These are phyloP conservation scores for Sebastiscus tertius DNA, from an alignment of 2,797 vertebrate species.

Conservation along the genomic window DNA sequence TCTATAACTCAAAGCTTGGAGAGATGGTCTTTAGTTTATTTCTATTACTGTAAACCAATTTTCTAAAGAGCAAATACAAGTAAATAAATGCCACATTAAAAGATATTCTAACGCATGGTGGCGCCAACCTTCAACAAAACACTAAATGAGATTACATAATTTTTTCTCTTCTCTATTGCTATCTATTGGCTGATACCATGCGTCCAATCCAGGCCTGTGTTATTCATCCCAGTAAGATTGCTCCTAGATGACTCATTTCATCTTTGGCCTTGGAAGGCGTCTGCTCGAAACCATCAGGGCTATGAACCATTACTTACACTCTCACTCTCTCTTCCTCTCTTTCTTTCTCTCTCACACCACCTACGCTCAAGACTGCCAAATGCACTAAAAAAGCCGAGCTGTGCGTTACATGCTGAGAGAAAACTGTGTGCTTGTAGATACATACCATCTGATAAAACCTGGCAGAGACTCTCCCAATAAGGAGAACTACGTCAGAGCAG, in stretches of 20 bases:
- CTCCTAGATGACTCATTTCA: conserved; percentile 72
- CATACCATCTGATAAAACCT: conserved; percentile 66
- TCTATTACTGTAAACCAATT: neutral
- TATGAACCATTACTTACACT: conserved; percentile 68
- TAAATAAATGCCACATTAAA: neutral
- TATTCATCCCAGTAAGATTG: conserved; percentile 52
- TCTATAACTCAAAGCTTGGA: neutral
- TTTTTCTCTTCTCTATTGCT: conserved; percentile 19
- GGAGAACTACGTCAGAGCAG: conserved; percentile 56
- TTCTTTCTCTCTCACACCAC: conserved; percentile 38
- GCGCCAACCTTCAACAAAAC: conserved; percentile 61
- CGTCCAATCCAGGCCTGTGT: conserved; percentile 43
- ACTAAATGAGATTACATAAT: conserved; percentile 32
- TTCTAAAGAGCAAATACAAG: neutral
- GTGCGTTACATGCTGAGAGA: conserved; percentile 52
- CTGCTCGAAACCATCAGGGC: conserved; percentile 69
- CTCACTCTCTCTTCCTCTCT: conserved; percentile 33
- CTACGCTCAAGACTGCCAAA: conserved; percentile 71
- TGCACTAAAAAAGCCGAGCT: conserved; percentile 64
- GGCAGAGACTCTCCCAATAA: conserved; percentile 53
- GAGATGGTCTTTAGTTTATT: neutral
- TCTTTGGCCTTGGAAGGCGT: conserved; percentile 73
- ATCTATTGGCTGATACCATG: conserved; percentile 41
- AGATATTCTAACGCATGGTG: conserved; percentile 60
- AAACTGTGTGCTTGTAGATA: conserved; percentile 42